These are phyloP conservation scores for Crocuta crocuta DNA, from an alignment of 2,113 vertebrate species.

Conservation along the genomic window DNA sequence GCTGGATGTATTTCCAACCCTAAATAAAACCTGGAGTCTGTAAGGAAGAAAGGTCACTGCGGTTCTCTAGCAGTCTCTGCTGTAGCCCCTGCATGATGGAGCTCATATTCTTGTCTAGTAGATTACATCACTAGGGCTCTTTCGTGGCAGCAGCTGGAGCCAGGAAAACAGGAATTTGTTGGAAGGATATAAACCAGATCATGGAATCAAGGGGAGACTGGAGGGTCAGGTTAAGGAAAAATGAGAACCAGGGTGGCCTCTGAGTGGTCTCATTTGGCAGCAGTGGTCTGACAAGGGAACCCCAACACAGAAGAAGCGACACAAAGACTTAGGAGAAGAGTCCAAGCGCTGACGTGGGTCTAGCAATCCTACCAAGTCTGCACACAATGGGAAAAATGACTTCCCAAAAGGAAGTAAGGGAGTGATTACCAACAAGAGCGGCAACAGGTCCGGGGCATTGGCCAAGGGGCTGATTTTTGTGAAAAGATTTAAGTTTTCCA, in stretches of 20 bases:
- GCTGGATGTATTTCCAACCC: not conserved
- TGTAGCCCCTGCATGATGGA: not conserved
- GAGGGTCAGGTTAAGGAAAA: not conserved
- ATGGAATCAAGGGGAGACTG: not conserved
- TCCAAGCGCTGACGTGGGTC: not conserved
- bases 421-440: not conserved
- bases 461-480: not conserved
- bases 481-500: constrained; percentile 18
- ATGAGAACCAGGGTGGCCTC: not conserved
- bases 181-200: not conserved
- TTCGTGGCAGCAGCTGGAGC: not conserved
- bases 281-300: not conserved
- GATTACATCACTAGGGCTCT: not conserved
- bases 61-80: not conserved
- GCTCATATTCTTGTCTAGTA: not conserved
- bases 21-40: not conserved
- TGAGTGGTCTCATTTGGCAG: not conserved
- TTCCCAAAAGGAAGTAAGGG: not conserved
- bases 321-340: not conserved
- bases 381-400: not conserved
- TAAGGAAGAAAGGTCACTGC: not conserved
- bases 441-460: not conserved
- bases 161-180: not conserved
- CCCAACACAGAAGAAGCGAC: not conserved
- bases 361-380: not conserved